phyloP scores from a whole-genome alignment of 1,140 invertebrate genomes.

The Papilio xuthus region DNA sequence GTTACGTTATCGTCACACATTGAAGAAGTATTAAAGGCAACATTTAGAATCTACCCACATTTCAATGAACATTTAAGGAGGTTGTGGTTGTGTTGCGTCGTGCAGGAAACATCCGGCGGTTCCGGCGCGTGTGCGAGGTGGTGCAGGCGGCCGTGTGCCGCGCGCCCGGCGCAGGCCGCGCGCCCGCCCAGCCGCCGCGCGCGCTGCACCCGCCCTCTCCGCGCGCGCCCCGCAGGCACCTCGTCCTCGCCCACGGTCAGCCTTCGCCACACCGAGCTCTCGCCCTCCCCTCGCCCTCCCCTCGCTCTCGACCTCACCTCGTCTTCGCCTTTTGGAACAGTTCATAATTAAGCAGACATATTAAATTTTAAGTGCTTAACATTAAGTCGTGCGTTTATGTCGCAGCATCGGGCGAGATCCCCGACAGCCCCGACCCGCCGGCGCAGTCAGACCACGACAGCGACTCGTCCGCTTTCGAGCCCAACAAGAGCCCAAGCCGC shows the following conservation, averaged over 20 bases:
- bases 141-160: constrained; percentile 94
- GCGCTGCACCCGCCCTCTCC: constrained; percentile 88
- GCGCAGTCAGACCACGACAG: constrained; percentile 83
- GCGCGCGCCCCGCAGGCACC: constrained; percentile 54
- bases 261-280: neutral
- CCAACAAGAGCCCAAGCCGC: constrained; percentile 72
- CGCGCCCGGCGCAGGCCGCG: constrained; percentile 81
- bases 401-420: constrained; percentile 62
- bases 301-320: too few species aligned
- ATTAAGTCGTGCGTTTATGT: neutral
- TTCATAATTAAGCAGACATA: too few species aligned
- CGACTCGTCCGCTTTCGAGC: constrained; percentile 83
- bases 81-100: neutral
- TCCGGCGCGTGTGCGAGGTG: constrained; percentile 97
- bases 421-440: constrained; percentile 70
- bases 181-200: constrained; percentile 83
- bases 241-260: constrained; percentile 56
- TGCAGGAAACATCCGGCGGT: constrained; percentile 95
- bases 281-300: too few species aligned
- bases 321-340: too few species aligned
- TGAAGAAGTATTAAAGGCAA: too few species aligned
- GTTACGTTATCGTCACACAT: too few species aligned
- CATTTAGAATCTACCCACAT: too few species aligned
- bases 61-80: too few species aligned
- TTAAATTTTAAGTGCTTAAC: neutral